Evolutionary conservation across 2,113 vertebrate genomes (phyloP), one percentile per base, ranked within the genome.

Genomic region (Oncorhynchus keta): DNA sequence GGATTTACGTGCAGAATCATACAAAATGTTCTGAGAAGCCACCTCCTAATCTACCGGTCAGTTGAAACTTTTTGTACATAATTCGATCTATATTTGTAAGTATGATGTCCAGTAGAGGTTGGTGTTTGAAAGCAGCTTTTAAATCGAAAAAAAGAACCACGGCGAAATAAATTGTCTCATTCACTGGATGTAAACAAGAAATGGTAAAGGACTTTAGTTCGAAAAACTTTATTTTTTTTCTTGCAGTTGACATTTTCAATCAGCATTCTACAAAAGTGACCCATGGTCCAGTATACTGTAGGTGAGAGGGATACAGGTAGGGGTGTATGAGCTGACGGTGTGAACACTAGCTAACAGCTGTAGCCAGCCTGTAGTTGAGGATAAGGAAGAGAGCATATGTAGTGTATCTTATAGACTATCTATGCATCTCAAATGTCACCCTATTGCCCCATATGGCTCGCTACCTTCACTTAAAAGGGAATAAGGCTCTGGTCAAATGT

Each of bases 191-290:
- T 22, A 73, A 73, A 30, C 14, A 32, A 55, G 20, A n/a, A 72
- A 66, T 28, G 1, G 68, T 30, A 5, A 32, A 72, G 20, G 12
- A 55, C 8, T 76, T 84, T 75, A 86, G 82, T 85, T 87, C 87
- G 85, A 89, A 90, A 91, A 92, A 82, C 85, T 91, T 92, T 93
- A 93, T 94, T 93, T 68, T 89, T 83, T 72, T 82, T 74, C 70
- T 84, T 84, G 72, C 82, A 76, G 68, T 83, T 83, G 78, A 90
- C 86, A 84, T 83, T 87, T 89, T 87, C 76, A 84, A 82, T 76
- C 48, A 76, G 85, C 16, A 70, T 77, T 85, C 85, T 92, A 93
- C 79, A 92, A 93, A 93, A 93, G 81, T 88, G 81, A 80, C 66
- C 72, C 72, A 76, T 80, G 75, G 51, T 85, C 69, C 79, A 79